Base-by-base conservation (phyloP, 2,888 invertebrate species). In the Furcula furcula region DNA sequence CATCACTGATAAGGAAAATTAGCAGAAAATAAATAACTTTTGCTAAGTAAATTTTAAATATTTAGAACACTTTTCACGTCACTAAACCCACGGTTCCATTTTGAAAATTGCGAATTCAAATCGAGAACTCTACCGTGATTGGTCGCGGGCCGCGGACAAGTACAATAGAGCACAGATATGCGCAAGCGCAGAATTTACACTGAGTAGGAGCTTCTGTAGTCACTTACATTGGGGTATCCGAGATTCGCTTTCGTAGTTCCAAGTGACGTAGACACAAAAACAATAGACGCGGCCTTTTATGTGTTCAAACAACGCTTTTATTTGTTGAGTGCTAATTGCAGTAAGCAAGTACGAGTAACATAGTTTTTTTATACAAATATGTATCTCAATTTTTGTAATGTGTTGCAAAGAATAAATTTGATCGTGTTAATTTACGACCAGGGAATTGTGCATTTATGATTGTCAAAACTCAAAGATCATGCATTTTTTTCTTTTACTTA, bases 231-330 rank as follows among this genome's bases (percentile, higher is more conserved):
- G 69, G 75, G 75, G 65, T 65, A 71, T 70, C n/a, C 65, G 76
- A 83, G 81, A 86, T 83, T 87, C 80, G 80, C 82, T 82, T 80
- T 81, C 77, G 74, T 74, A 73, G 69, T 69, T 69, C 67, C 68
- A 63, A 67, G 61, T 69, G 72, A 68, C 71, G 68, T 67, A 81
- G 86, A 70, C 59, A 54, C 76, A 65, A 50, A 76, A 76, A 58
- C 63, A 55, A 67, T 57, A 85, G 85, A 87, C 49, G 46, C 52
- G 80, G 66, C 77, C 57, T 59, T 55, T 48, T 36, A 27, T 42
- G 36, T 44, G 41, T 44, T 52, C 55, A 37, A 48, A 43, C 41
- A 55, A 54, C 54, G 37, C 46, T 46, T 47, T 34, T 43, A 29
- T 21, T 22, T 31, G 27, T 9, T 5, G 10, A 7, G 27, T 44